Conservation (phyloP, 2,888 invertebrate genomes). For the Embidobia sp. region DNA sequence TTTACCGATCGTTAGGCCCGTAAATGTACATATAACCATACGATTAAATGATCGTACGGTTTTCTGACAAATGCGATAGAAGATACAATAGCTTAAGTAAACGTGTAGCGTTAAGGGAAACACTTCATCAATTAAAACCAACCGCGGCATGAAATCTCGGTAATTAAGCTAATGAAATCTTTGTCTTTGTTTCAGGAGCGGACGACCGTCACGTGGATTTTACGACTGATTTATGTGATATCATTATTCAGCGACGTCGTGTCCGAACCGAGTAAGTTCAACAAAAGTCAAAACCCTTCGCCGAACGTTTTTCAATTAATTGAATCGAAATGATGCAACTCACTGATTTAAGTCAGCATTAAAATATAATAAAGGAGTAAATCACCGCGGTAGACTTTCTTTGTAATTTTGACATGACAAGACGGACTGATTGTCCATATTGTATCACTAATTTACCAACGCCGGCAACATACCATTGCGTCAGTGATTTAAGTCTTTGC, state of each 20-base stretch:
- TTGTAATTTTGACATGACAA: slow-evolving; percentile 29
- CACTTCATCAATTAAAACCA: too few species aligned
- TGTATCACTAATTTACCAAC: slow-evolving; percentile 50
- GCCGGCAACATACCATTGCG: slow-evolving; percentile 54
- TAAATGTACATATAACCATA: too few species aligned
- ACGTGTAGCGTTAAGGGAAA: too few species aligned
- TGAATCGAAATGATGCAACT: slow-evolving; percentile 8
- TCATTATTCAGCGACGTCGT: slow-evolving; percentile 70
- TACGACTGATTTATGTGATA: slow-evolving; percentile 72
- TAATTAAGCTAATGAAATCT: slow-evolving; percentile 24
- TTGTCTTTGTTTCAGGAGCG: slow-evolving; percentile 73
- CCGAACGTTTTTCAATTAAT: slow-evolving; percentile 28
- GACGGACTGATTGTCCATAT: slow-evolving; percentile 42
- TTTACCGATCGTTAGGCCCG: too few species aligned
- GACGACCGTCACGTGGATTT: slow-evolving; percentile 71
- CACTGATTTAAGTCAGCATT: slow-evolving; percentile 9
- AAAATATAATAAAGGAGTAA: slow-evolving; percentile 28
- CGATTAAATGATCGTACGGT: too few species aligned
- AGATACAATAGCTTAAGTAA: too few species aligned
- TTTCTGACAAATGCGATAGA: too few species aligned
- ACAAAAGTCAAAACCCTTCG: not conserved
- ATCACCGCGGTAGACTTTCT: slow-evolving; percentile 5
- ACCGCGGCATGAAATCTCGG: slow-evolving; percentile 1
- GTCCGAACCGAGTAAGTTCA: slow-evolving; percentile 76
- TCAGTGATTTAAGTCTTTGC: slow-evolving; percentile 61